Percentiles rank a stretch among this genome's conserved stretches.
Conservation (phyloP, 2,113 vertebrate genomes). For the Leuciscus idus region DNA sequence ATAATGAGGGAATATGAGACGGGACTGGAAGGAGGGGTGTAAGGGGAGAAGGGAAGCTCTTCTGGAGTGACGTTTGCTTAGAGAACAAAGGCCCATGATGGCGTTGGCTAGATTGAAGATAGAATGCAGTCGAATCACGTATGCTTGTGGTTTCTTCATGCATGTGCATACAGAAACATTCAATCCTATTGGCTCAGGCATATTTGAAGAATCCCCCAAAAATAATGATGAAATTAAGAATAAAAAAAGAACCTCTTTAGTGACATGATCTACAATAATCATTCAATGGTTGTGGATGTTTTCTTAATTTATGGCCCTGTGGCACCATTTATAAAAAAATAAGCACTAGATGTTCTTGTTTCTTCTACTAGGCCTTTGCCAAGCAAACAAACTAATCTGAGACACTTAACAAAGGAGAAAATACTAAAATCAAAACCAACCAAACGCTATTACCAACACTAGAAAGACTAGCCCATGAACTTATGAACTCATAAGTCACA, state of each 20-base stretch:
- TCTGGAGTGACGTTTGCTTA: slow-evolving; percentile 10
- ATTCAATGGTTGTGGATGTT: not conserved
- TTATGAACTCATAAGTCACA: not conserved
- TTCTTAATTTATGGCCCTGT: not conserved
- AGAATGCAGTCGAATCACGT: not conserved
- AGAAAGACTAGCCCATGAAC: not conserved
- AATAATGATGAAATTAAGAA: too few relatives aligned
- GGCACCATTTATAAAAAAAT: not conserved
- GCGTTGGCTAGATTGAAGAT: not conserved
- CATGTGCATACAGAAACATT: not conserved
- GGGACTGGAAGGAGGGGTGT: slow-evolving; percentile 41
- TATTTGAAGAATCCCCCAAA: not conserved
- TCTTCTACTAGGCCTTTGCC: not conserved
- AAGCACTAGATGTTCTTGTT: not conserved
- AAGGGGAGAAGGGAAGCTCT: not conserved
- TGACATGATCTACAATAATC: not conserved
- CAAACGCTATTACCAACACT: not conserved
- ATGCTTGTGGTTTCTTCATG: not conserved
- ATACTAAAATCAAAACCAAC: not conserved
- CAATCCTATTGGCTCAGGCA: not conserved
- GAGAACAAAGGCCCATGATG: slow-evolving; percentile 52
- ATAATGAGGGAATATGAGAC: slow-evolving; percentile 45
- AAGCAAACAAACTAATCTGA: not conserved
- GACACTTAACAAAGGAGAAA: not conserved
- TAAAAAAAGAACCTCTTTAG: not conserved